A percentile compares a stretch with the other conserved stretches of the same genome.
Evolutionary conservation across 2,113 vertebrate genomes (phyloP).

Genomic region (Danio rerio): DNA sequence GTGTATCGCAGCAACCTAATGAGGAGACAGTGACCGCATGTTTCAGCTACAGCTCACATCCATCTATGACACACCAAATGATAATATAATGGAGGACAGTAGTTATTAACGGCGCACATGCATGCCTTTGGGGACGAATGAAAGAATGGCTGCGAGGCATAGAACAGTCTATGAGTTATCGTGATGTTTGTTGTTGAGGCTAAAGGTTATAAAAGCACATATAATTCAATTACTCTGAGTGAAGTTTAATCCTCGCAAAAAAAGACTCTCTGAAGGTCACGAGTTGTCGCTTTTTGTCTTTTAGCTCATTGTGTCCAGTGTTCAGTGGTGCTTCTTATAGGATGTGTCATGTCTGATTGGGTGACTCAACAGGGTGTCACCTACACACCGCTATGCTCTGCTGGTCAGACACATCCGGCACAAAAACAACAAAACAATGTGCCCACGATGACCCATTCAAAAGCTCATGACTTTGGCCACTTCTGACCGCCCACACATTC

Average conservation of each 20-base stretch:
- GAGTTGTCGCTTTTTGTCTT: not conserved
- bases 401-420: constrained; percentile 26
- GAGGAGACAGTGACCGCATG: not conserved
- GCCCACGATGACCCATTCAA: not conserved
- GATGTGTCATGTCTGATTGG: constrained; percentile 36
- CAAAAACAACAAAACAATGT: not conserved
- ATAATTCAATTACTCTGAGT: constrained; percentile 17
- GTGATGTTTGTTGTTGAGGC: not conserved
- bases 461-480: not conserved
- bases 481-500: not conserved
- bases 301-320: constrained; percentile 25
- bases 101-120: not conserved
- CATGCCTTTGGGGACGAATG: not conserved
- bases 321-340: not conserved
- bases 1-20: not conserved
- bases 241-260: not conserved
- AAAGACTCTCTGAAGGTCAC: not conserved
- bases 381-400: constrained; percentile 26
- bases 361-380: constrained; percentile 15
- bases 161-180: constrained; percentile 8
- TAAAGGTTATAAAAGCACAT: constrained; percentile 33
- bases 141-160: not conserved
- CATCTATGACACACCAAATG: constrained; percentile 16
- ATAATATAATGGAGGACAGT: not conserved
- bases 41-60: constrained; percentile 20